Conservation (phyloP, 2,888 invertebrate genomes). For the Ypsolopha scabrella region DNA sequence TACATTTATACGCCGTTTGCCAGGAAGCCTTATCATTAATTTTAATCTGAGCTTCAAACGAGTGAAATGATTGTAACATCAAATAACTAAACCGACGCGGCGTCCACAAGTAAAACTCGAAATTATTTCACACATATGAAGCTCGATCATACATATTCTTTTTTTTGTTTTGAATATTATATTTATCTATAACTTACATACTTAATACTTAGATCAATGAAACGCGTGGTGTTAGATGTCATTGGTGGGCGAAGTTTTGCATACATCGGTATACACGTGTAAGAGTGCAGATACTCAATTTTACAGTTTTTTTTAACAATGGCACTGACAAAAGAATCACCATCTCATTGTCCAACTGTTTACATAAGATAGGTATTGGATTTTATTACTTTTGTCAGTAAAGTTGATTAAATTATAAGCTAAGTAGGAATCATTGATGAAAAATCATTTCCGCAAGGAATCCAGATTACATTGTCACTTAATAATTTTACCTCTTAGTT, state of each 20-base stretch:
- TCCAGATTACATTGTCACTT: not conserved
- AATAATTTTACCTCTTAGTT: constrained; percentile 11
- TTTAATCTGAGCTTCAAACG: constrained; percentile 43
- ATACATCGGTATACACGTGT: constrained; percentile 45
- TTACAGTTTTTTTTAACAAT: constrained; percentile 17
- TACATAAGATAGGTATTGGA: not conserved
- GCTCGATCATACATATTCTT: constrained; percentile 45
- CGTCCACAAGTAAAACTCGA: constrained; percentile 4
- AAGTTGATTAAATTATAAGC: not conserved
- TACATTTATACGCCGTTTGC: constrained; percentile 18
- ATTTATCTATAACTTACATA: constrained; percentile 63
- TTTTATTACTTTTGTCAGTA: constrained; percentile 21
- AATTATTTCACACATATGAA: constrained; percentile 47
- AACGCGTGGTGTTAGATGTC: constrained; percentile 63
- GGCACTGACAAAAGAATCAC: constrained; percentile 37
- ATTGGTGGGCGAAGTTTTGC: constrained; percentile 65
- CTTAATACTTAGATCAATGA: constrained; percentile 64
- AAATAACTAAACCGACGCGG: constrained; percentile 11
- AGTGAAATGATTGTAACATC: constrained; percentile 32
- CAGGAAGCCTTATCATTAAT: constrained; percentile 52
- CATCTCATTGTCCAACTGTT: constrained; percentile 3
- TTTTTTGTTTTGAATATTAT: constrained; percentile 44
- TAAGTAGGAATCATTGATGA: not conserved
- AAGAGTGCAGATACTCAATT: constrained; percentile 29
- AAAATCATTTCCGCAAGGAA: not conserved